Evolutionary conservation across 2,113 vertebrate species (phyloP).

Genomic region (Mesoclemmys tuberculata): DNA sequence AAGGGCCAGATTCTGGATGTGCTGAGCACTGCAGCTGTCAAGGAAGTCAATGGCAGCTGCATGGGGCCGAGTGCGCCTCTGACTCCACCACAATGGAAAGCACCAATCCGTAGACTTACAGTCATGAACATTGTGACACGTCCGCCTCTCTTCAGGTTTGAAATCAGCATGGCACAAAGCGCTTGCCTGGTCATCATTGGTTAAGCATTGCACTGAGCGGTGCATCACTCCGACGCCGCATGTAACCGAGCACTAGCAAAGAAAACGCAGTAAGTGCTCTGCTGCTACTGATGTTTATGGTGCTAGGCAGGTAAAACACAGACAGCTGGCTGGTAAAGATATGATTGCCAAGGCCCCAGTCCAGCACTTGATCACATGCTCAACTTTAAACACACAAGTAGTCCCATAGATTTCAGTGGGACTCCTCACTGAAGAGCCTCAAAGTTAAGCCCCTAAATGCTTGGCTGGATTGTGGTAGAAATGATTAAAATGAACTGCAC

Average conservation of each 20-base stretch:
- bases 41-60: neutral
- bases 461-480: neutral
- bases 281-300: neutral
- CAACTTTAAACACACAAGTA: conserved; percentile 22
- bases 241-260: conserved; percentile 87
- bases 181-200: conserved; percentile 81
- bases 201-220: conserved; percentile 88
- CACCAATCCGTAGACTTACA: conserved; percentile 83
- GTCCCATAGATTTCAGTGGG: neutral
- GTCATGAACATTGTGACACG: conserved; percentile 83
- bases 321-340: neutral
- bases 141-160: conserved; percentile 85
- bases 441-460: neutral
- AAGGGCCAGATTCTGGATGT: neutral
- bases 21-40: neutral
- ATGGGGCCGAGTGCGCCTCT: neutral
- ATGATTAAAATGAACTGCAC: neutral
- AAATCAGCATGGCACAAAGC: conserved; percentile 76
- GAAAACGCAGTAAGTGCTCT: neutral
- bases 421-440: neutral
- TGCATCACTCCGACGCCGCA: conserved; percentile 91
- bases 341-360: neutral
- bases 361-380: neutral
- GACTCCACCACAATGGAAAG: neutral
- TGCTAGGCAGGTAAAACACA: neutral